Base-by-base conservation (phyloP, 2,113 vertebrate species). In the Indicator indicator region DNA sequence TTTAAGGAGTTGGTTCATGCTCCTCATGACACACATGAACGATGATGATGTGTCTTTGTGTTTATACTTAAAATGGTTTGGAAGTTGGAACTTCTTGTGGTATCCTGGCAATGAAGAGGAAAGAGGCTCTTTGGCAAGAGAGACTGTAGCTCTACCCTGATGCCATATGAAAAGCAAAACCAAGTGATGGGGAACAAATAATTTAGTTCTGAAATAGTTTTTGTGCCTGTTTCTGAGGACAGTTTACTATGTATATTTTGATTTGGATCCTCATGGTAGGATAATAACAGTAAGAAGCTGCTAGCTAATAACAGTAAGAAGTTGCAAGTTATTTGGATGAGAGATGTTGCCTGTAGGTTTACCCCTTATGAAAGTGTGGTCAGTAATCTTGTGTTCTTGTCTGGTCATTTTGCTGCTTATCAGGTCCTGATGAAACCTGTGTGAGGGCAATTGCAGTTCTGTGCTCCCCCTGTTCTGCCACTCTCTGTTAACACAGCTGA, bases 331-430 rank as follows among this genome's bases (percentile, higher is more conserved):
- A 16, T 63, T 73, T 24, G 58, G n/a, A 17, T 0, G 4, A 46
- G n/a, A 62, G 30, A 10, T 44, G 30, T 12, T 68, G 19, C 24
- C 33, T 23, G 24, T 15, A 42, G 24, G 21, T 21, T 71, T 40
- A 20, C 4, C 3, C 1, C 0, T 69, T 38, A 14, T 19, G 2
- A 1, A 7, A 28, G 9, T 56, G 26, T 17, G 32, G 9, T 40
- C 18, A 13, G 33, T 52, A 46, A 50, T 21, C 33, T 48, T 11
- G 14, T 0, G 1, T 59, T 74, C 44, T n/a, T 27, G 3, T 1
- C 1, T 5, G 16, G 16, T 55, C 46, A 21, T 14, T 56, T 70
- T 3, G 15, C 54, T 23, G 30, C 28, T 1, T 16, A 42, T 27
- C 38, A 36, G 28, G 12, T 38, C 16, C n/a, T 38, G 14, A 5